Base-by-base conservation (phyloP, 2,888 invertebrate species). In the Epinotia demarniana region DNA sequence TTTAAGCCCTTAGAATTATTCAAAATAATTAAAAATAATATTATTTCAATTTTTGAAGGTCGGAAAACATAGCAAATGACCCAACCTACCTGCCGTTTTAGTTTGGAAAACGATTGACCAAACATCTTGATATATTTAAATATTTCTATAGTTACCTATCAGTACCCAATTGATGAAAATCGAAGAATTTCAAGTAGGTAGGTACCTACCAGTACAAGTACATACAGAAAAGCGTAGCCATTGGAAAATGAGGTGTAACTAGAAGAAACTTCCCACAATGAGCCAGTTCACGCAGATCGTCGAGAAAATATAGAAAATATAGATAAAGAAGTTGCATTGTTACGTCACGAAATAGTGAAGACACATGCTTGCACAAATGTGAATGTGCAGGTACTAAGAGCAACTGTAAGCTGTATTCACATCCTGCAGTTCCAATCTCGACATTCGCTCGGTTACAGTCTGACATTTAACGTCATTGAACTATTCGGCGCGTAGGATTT, bases 381-480 rank as follows among this genome's bases (percentile, higher is more conserved):
- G 66, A 67, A 73, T 53, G 72, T 66, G 72, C 64, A 39, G 9
- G 57, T 66, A 39, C 19, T 19, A 19, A 39, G 39, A 43, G 57
- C 23, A 69, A 60, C 43, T 67, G 55, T 76, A 78, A 70, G 79
- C 79, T 79, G 81, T 80, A 79, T 76, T 80, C 77, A 72, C 68
- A 72, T 78, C 78, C 66, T 66, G 60, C 55, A 68, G 58, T 58
- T 75, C 72, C 68, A 75, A 60, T 75, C 75, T 72, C 81, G 82
- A 84, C 88, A 85, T 84, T 87, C 85, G 82, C 83, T 53, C 81
- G 63, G 73, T 77, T 77, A 78, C 79, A 81, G 80, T 82, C 82
- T 89, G 87, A 87, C 88, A 89, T 89, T 90, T 87, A 86, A 80
- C 79, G 81, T 80, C 82, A 82, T 85, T 86, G 83, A 86, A 84